Evolutionary conservation across 2,797 vertebrate species (phyloP).

Genomic region (Mionectes olivaceus): DNA sequence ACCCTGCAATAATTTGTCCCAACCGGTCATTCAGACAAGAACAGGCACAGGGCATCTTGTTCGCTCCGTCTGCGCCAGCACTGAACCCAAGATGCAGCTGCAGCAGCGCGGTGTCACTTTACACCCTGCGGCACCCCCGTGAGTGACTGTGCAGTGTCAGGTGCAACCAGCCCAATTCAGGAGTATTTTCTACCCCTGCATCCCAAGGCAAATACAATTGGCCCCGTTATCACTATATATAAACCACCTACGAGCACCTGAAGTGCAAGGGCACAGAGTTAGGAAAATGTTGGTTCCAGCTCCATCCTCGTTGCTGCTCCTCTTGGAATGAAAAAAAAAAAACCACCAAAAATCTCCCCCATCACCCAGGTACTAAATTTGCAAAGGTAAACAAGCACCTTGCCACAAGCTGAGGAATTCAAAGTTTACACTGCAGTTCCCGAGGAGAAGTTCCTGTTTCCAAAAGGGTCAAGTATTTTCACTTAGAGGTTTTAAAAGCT

Average conservation of each 20-base stretch:
- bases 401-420: neutral
- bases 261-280: neutral
- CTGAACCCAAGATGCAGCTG: neutral
- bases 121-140: neutral
- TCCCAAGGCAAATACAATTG: conserved; percentile 7
- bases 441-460: neutral
- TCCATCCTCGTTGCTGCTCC: neutral
- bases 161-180: conserved; percentile 17
- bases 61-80: neutral
- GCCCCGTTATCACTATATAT: neutral
- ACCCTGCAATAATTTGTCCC: conserved; percentile 31
- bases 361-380: neutral
- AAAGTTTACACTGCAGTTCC: neutral
- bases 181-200: neutral
- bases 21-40: neutral
- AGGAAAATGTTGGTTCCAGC: neutral
- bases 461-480: neutral
- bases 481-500: neutral
- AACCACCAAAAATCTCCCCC: neutral
- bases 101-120: neutral
- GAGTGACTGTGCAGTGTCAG: conserved; percentile 2
- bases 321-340: neutral
- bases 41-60: conserved; percentile 13
- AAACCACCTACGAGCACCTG: neutral
- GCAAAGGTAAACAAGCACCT: neutral